Base-by-base conservation (phyloP, 53 echinoderm and acorn worm genomes). In the Hippasteria phrygiana region DNA sequence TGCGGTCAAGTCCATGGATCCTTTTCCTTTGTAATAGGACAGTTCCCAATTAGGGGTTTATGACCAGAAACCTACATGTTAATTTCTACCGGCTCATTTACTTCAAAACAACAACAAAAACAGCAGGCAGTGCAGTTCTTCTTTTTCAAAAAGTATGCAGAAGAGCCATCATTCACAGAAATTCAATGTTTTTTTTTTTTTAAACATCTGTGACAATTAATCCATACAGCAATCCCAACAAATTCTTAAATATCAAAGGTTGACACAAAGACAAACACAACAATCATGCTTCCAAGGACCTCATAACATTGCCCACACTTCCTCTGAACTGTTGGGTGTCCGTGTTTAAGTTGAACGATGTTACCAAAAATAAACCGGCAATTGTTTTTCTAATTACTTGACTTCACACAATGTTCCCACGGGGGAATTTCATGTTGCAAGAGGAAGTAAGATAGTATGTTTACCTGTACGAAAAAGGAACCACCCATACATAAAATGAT, bases 181-280 rank as follows among this genome's bases (percentile, higher is more conserved):
- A 59, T 24, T 0, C 26, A 3, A 3, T 3, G 1, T 17, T 59
- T 59, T 59, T 59, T 26, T 7, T 7, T 22, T n/a, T 14, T 7
- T 6, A 18, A 26, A 59, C 59, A 59, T 59, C 7, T 59, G 3
- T 59, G 59, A 59, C 22, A 26, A 8, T 20, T 26, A 26, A 24
- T 59, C n/a, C 26, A 59, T 8, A 24, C 9, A 67, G 1, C 24
- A 63, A 63, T 63, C 28, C 10, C 34, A 8, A 67, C 37, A 33
- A 67, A 26, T 20, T 67, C 69, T 67, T 67, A 67, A 67, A 67
- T 35, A 67, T 36, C 37, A 67, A 67, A 67, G 69, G 69, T 67
- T 16, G 16, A 5, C 34, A 16, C 13, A 67, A 36, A 67, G 26
- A 59, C 59, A 22, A n/a, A 24, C 1, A 2, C 3, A 24, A 59